These are phyloP conservation scores for Hydrozoanthus tunicans DNA, from an alignment of 64 coral and sea anemone genomes.

Conservation along the genomic window DNA sequence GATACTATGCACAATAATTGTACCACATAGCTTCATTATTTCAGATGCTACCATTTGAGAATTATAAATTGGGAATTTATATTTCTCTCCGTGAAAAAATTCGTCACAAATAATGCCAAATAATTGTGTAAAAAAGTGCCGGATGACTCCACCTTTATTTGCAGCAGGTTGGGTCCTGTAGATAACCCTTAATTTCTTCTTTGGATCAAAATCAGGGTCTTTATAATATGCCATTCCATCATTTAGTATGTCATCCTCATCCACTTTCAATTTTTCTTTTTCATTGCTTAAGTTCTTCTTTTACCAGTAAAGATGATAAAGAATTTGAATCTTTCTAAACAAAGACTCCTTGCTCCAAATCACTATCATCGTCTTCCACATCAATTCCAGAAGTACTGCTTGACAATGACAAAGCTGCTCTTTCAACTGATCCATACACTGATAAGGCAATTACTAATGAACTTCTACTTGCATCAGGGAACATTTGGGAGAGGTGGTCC, in stretches of 20 bases:
- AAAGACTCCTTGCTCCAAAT: no score
- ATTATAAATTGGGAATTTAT: conserved; percentile 55
- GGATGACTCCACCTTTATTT: conserved; percentile 31
- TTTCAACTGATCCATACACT: no score
- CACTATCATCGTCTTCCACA: no score
- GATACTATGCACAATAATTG: conserved; percentile 55
- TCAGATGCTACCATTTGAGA: conserved; percentile 45
- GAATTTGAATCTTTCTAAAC: no score
- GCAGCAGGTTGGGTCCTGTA: conserved; percentile 3
- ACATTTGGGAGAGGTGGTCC: no score
- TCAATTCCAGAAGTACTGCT: no score
- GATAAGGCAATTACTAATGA: no score
- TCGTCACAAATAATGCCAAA: neutral
- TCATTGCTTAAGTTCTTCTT: conserved; percentile 30
- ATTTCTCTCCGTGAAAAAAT: conserved; percentile 19
- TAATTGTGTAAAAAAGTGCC: conserved; percentile 48
- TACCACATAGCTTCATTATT: conserved; percentile 42
- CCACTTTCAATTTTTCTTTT: conserved; percentile 33
- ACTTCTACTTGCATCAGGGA: no score
- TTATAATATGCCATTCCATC: conserved; percentile 47
- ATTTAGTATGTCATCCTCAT: conserved; percentile 37
- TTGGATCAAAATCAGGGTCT: conserved; percentile 28
- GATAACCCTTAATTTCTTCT: conserved; percentile 15
- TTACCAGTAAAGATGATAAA: no score
- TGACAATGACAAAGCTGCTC: no score